These are phyloP conservation scores for Vanacampus margaritifer DNA, from an alignment of 2,113 vertebrate genomes.

Conservation along the genomic window DNA sequence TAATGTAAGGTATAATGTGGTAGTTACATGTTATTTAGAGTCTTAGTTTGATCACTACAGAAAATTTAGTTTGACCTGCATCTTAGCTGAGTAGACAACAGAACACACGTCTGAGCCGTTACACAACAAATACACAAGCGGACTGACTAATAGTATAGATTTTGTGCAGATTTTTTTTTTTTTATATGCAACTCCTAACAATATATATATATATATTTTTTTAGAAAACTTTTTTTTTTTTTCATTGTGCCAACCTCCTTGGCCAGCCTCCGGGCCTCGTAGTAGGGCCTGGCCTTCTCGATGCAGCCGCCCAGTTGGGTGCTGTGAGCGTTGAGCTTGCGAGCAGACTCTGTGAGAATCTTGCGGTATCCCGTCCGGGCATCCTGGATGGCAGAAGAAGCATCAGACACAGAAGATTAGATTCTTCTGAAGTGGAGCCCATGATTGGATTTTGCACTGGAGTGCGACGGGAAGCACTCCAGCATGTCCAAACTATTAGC, in stretches of 20 bases:
- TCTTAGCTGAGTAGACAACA: too few relatives aligned
- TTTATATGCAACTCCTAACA: too few relatives aligned
- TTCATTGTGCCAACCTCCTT: conserved; percentile 77
- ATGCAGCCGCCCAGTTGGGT: conserved; percentile 89
- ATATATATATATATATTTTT: too few relatives aligned
- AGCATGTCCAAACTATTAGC: neutral
- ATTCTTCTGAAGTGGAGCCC: conserved; percentile 32
- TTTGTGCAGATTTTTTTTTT: too few relatives aligned
- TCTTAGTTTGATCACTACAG: too few relatives aligned
- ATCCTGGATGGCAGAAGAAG: conserved; percentile 70
- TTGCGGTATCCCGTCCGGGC: conserved; percentile 86
- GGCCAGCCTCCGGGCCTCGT: conserved; percentile 84
- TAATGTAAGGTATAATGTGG: too few relatives aligned
- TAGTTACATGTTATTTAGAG: too few relatives aligned
- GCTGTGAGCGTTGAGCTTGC: conserved; percentile 87
- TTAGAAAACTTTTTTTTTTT: neutral
- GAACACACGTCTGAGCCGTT: too few relatives aligned
- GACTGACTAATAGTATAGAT: too few relatives aligned
- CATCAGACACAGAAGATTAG: conserved; percentile 36
- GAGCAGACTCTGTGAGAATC: conserved; percentile 88
- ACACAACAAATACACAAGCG: too few relatives aligned
- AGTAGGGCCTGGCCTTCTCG: conserved; percentile 89
- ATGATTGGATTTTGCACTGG: conserved; percentile 12
- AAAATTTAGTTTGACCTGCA: too few relatives aligned
- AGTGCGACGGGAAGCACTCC: conserved; percentile 1